phyloP scores from a whole-genome alignment of 2,113 vertebrate species.

The Tyrannus savana region DNA sequence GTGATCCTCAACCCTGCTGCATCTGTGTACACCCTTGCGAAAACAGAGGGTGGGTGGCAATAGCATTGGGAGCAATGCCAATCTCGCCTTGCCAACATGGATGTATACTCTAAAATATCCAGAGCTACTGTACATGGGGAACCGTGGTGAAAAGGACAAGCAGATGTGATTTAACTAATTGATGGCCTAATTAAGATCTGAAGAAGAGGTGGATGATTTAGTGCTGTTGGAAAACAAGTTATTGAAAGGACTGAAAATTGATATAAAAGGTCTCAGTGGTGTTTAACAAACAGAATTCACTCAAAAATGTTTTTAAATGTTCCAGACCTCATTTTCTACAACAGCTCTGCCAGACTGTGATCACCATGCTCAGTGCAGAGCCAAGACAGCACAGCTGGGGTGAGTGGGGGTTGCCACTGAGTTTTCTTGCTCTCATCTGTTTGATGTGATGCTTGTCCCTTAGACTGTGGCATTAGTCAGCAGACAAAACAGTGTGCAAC shows the following conservation, averaged over 20 bases:
- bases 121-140: slow-evolving; percentile 24
- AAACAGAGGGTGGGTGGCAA: slow-evolving; percentile 50
- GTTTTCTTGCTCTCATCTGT: slow-evolving; percentile 6
- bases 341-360: slow-evolving; percentile 17
- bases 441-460: neutral
- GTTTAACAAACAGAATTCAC: slow-evolving; percentile 62
- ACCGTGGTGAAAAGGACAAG: slow-evolving; percentile 51
- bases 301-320: slow-evolving; percentile 44
- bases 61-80: slow-evolving; percentile 48
- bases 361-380: neutral
- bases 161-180: slow-evolving; percentile 70
- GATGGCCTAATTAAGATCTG: slow-evolving; percentile 62
- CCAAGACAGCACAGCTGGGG: slow-evolving; percentile 59
- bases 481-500: neutral
- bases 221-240: slow-evolving; percentile 62
- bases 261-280: slow-evolving; percentile 59
- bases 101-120: slow-evolving; percentile 45
- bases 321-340: slow-evolving; percentile 50
- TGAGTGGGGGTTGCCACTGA: neutral
- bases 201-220: slow-evolving; percentile 67
- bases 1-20: slow-evolving; percentile 54
- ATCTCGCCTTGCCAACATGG: slow-evolving; percentile 19
- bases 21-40: slow-evolving; percentile 36
- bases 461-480: neutral
- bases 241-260: slow-evolving; percentile 65